Evolutionary conservation across 2,888 invertebrate genomes (phyloP), one percentile per base, ranked within the genome.

Genomic region (Hypomecis punctinalis): DNA sequence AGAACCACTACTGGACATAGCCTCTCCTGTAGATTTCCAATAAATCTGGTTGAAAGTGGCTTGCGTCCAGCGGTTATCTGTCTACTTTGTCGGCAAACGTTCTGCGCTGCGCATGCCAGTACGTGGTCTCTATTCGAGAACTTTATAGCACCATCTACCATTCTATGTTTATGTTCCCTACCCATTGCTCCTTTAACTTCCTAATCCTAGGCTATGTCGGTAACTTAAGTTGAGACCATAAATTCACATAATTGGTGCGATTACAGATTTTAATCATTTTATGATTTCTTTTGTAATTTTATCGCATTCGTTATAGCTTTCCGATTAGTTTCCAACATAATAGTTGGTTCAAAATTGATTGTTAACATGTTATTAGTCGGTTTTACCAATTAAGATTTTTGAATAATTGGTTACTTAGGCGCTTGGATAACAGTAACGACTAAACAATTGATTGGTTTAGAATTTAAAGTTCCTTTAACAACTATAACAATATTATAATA

Each of bases 221-320:
- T 60, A 59, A 58, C 48, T 67, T 66, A 60, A 54, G 51, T 82
- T 81, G 83, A 84, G 84, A 85, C 88, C 83, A 90, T 91, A 91
- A 91, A 91, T 89, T 79, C 84, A 79, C 72, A 84, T 91, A 91
- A 91, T 91, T 91, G 91, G 91, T 82, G 74, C 85, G 87, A 90
- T 91, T 91, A 90, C 86, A 89, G 86, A 86, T 77, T 86, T 86
- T 88, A 89, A 91, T 90, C 83, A 91, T 90, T 91, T 90, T 89
- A 90, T 89, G 88, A 88, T 89, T 91, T 89, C 91, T 91, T 90
- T 91, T 91, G 89, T 91, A 90, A 89, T 89, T 86, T 90, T 90
- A 91, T 90, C 88, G 90, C 76, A 78, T 81, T 81, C 84, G 89
- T 90, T 89, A 88, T 86, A 74, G 84, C 81, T 79, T 78, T 69